Percentiles rank a stretch among this genome's conserved stretches.
phyloP scores from a whole-genome alignment of 2,113 vertebrate species.

The Laticauda laticaudata region DNA sequence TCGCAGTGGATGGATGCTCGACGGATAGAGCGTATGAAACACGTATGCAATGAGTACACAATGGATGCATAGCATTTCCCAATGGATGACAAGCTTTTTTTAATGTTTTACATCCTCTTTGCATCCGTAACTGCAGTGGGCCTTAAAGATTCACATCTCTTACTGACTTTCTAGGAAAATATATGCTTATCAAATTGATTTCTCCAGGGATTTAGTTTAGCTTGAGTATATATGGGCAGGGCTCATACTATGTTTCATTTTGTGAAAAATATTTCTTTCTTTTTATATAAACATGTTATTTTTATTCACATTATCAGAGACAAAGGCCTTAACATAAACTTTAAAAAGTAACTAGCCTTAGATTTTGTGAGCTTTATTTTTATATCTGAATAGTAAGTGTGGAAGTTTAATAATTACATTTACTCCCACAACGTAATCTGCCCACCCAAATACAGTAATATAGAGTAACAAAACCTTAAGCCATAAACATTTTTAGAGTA shows the following conservation, averaged over 20 bases:
- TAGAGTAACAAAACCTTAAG: neutral
- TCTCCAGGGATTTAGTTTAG: neutral
- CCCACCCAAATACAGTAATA: neutral
- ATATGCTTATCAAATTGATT: neutral
- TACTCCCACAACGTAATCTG: neutral
- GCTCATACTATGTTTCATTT: neutral
- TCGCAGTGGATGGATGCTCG: too few relatives aligned
- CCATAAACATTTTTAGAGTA: neutral
- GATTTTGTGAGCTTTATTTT: neutral
- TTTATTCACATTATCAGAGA: neutral
- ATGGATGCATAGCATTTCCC: too few relatives aligned
- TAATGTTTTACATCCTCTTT: too few relatives aligned
- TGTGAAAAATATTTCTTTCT: neutral
- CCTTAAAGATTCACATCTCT: neutral
- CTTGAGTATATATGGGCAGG: neutral
- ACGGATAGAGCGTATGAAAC: too few relatives aligned
- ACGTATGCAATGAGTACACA: too few relatives aligned
- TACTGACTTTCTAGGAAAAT: neutral
- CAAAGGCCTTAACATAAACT: neutral
- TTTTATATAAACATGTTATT: neutral
- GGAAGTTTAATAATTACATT: neutral
- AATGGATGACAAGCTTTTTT: too few relatives aligned
- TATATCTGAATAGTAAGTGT: neutral
- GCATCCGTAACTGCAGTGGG: too few relatives aligned
- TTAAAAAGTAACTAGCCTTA: neutral